Evolutionary conservation across 2,888 invertebrate genomes (phyloP).

Genomic region (Phyllotreta striolata): DNA sequence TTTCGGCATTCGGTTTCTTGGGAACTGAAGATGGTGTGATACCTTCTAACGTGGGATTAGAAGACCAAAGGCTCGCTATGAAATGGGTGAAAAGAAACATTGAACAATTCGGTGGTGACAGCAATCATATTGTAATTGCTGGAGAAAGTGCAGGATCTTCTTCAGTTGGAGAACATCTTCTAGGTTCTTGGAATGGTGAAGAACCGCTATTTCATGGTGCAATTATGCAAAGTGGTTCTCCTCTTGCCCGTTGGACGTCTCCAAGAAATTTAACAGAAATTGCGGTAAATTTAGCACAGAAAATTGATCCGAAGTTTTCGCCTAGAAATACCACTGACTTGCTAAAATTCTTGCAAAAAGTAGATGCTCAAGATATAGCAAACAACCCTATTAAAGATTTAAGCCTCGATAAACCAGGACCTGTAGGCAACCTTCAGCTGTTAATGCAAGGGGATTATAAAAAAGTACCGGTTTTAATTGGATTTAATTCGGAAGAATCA

Average conservation of each 20-base stretch:
- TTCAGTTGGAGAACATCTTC: conserved; percentile 32
- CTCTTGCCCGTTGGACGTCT: conserved; percentile 4
- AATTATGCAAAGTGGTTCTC: conserved; percentile 36
- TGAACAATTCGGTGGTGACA: conserved; percentile 73
- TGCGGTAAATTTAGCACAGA: conserved; percentile 25
- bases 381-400: no score
- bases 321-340: conserved; percentile 25
- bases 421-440: no score
- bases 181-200: conserved; percentile 11
- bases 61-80: conserved; percentile 75
- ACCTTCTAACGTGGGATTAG: conserved; percentile 75
- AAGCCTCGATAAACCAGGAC: no score
- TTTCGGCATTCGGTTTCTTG: conserved; percentile 62
- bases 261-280: conserved; percentile 20
- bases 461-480: conserved; percentile 17
- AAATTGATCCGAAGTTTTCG: conserved; percentile 23
- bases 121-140: conserved; percentile 70
- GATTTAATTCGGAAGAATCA: conserved; percentile 25
- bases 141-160: conserved; percentile 78
- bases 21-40: conserved; percentile 75
- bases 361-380: conserved; percentile 8
- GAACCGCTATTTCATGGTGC: conserved; percentile 31
- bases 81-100: conserved; percentile 75
- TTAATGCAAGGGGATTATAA: neutral
- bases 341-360: conserved; percentile 23